Base-by-base conservation (phyloP, 2,888 invertebrate species). In the Pheosia gnoma region DNA sequence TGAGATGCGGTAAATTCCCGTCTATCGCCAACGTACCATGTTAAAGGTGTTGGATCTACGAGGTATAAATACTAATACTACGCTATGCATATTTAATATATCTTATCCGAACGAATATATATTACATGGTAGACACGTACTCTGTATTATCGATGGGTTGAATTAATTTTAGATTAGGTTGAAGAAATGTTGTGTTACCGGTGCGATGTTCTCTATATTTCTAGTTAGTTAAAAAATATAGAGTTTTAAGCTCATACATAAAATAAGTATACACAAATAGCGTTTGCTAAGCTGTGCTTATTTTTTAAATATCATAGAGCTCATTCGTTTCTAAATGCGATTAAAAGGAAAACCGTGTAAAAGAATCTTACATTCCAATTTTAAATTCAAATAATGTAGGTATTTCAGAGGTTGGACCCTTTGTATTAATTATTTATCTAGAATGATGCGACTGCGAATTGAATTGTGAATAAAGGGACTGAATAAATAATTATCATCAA, bases 1-100 rank as follows among this genome's bases (percentile, higher is more conserved):
- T 25, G 25, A 74, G 75, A 75, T 68, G 71, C 68, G 65, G 71
- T 66, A 72, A 77, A 74, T 77, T 73, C 67, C 61, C 70, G 72
- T 68, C 76, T 75, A 79, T 76, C 63, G 71, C 61, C 68, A 71
- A 64, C 60, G 63, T 68, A 67, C 68, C 65, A 36, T 11, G 62
- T 72, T 70, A 71, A 68, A 69, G 69, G 68, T 70, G 68, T 64
- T 62, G 61, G 68, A 62, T 67, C 59, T 59, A 63, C 73, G 55
- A 65, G 58, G 53, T 63, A 75, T 66, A 70, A 68, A 72, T 68
- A 71, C 68, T 61, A 65, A 57, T 25, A 62, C 59, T 25, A 11
- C 59, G 47, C 61, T 60, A 63, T 67, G 62, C 70, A 70, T 73
- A 63, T 61, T 61, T 58, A 66, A 66, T 61, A 59, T 41, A 65